Evolutionary conservation across 2,113 vertebrate species (phyloP), one percentile per base, ranked within the genome.

Genomic region (Phalacrocorax carbo): DNA sequence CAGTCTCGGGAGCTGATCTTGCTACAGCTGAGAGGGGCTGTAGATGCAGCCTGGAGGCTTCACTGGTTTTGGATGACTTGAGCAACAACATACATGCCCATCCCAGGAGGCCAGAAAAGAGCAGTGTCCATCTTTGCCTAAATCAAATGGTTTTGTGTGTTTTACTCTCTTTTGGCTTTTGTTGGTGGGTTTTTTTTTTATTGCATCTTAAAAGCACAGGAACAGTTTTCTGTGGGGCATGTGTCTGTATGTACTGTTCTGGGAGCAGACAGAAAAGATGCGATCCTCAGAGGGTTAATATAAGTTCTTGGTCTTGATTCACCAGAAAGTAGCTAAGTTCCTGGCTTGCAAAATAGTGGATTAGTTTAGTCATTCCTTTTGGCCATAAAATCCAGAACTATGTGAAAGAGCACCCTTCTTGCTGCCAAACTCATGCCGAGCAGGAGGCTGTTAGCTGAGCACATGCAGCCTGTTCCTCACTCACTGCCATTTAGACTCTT

Each of bases 1-100:
- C 60, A 72, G 61, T 88, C 82, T 93, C 80, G 60, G 86, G 51
- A 90, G 69, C 86, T 82, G 80, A 30, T 86, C 83, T 88, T 96
- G 79, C 76, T 86, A 75, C 80, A 90, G 86, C 65, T 89, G 88
- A 92, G 77, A 89, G 60, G 49, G 83, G 57, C 61, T 95, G 68
- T 84, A 73, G 86, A 64, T 71, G 27, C 73, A 90, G 38, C 49
- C 64, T 84, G 64, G 94, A 92, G 82, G 88, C 88, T 96, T 94
- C 76, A 57, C 7, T 93, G 77, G 64, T 75, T 94, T 92, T 92
- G 61, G 61, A 76, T 93, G 11, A 82, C 70, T 89, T 83, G 75
- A 87, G 69, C 0, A 0, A 42, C 85, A 82, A 40, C 49, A 40
- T 66, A 38, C 11, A 5, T 57, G 23, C 23, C 27, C 40, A 40